Conservation (phyloP, 2,797 vertebrate species). For the Balearica regulorum region DNA sequence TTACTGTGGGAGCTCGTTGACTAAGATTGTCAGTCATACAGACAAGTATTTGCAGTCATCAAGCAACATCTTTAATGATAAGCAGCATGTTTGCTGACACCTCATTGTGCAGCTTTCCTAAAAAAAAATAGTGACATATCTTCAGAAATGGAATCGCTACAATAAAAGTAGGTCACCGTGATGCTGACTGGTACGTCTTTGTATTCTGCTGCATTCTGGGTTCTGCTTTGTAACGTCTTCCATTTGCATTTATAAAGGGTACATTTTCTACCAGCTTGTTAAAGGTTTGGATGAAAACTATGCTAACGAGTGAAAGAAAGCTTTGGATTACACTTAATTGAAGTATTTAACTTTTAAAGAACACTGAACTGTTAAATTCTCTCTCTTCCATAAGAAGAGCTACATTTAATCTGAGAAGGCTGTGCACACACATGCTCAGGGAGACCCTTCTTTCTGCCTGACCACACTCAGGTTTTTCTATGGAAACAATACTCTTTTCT, state of each 20-base stretch:
- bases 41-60: constrained; percentile 22
- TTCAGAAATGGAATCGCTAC: constrained; percentile 50
- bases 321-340: background rate
- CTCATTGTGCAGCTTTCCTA: constrained; percentile 32
- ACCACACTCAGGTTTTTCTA: fast-evolving
- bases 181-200: constrained; percentile 66
- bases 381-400: background rate
- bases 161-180: constrained; percentile 71
- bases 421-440: background rate
- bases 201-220: background rate
- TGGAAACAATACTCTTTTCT: background rate
- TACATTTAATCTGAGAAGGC: background rate
- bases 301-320: background rate
- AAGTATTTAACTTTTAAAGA: background rate
- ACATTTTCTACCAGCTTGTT: background rate
- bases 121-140: constrained; percentile 17
- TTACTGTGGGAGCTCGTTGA: background rate
- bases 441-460: background rate
- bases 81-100: constrained; percentile 64
- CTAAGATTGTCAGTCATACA: constrained; percentile 19
- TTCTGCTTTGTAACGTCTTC: constrained; percentile 26
- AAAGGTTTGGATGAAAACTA: background rate
- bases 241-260: background rate
- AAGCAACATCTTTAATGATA: constrained; percentile 40
- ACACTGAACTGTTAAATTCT: background rate